These are phyloP conservation scores for Galemys pyrenaicus DNA, from an alignment of 2,113 vertebrate species.

Conservation along the genomic window DNA sequence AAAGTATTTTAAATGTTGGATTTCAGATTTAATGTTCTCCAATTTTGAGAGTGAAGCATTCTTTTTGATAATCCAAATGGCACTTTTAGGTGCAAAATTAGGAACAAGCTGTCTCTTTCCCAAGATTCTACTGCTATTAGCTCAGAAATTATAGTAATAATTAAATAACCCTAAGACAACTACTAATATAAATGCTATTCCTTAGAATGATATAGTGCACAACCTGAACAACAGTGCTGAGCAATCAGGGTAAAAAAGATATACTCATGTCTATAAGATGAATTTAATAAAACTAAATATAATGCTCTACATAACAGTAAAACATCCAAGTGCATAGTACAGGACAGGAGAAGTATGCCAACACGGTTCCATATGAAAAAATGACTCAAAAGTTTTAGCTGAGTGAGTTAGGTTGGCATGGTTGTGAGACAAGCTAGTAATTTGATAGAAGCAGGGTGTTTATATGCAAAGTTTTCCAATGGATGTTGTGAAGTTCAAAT, in stretches of 20 bases:
- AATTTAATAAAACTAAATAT: background rate
- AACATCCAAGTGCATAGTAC: background rate
- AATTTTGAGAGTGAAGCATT: background rate
- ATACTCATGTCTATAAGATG: background rate
- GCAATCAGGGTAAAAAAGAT: background rate
- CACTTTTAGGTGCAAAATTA: background rate
- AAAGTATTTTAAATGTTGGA: slow-evolving; percentile 13
- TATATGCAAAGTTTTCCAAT: background rate
- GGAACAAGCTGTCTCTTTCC: background rate
- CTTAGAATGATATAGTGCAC: background rate
- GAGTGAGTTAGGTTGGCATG: background rate
- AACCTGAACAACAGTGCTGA: background rate
- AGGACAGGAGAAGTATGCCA: background rate
- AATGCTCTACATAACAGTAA: background rate
- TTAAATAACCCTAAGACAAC: background rate
- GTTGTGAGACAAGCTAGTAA: background rate
- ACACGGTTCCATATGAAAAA: background rate
- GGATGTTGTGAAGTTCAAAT: background rate
- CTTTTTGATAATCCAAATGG: background rate
- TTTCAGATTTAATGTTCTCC: background rate
- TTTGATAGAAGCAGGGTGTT: background rate
- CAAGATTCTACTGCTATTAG: background rate
- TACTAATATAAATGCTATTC: background rate
- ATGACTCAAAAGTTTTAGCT: background rate
- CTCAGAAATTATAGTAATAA: background rate